phyloP scores from a whole-genome alignment of 2,888 invertebrate genomes.

The Eremobia ochroleuca region DNA sequence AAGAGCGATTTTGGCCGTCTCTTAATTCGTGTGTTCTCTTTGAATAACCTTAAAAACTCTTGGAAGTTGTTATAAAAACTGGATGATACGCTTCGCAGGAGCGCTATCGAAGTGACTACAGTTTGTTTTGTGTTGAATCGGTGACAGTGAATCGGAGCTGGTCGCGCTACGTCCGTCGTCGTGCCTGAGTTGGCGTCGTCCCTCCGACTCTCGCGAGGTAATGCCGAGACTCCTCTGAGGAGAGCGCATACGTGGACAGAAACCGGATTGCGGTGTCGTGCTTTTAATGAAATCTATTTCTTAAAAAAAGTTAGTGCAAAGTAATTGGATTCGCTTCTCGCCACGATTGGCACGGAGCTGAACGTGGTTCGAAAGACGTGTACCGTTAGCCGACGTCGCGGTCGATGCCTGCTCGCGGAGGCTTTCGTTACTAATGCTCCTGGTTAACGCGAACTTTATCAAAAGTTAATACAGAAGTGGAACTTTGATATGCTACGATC shows the following conservation, averaged over 20 bases:
- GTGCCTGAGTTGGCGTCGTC: constrained; percentile 87
- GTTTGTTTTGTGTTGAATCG: constrained; percentile 80
- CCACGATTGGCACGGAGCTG: constrained; percentile 71
- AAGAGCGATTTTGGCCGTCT: constrained; percentile 80
- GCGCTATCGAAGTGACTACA: constrained; percentile 75
- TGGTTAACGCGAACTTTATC: constrained; percentile 47
- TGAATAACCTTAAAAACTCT: constrained; percentile 76
- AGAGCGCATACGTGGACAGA: constrained; percentile 86
- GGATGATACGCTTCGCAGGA: constrained; percentile 70
- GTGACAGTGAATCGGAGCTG: constrained; percentile 86
- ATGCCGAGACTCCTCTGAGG: constrained; percentile 83
- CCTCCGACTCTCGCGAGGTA: constrained; percentile 88
- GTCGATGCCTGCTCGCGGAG: constrained; percentile 77
- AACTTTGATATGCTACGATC: constrained; percentile 26
- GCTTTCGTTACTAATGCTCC: constrained; percentile 69
- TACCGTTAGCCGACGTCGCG: constrained; percentile 86
- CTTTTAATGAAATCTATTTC: constrained; percentile 77
- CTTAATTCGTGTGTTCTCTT: constrained; percentile 84
- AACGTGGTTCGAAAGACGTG: constrained; percentile 79
- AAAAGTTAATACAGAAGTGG: constrained; percentile 40
- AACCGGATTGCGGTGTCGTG: constrained; percentile 84
- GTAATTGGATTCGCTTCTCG: constrained; percentile 74
- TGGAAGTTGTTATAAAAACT: constrained; percentile 73
- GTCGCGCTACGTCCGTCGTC: constrained; percentile 84
- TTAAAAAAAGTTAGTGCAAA: constrained; percentile 73